Conservation (phyloP, 2,888 invertebrate genomes). For the Napeogenes sylphis region DNA sequence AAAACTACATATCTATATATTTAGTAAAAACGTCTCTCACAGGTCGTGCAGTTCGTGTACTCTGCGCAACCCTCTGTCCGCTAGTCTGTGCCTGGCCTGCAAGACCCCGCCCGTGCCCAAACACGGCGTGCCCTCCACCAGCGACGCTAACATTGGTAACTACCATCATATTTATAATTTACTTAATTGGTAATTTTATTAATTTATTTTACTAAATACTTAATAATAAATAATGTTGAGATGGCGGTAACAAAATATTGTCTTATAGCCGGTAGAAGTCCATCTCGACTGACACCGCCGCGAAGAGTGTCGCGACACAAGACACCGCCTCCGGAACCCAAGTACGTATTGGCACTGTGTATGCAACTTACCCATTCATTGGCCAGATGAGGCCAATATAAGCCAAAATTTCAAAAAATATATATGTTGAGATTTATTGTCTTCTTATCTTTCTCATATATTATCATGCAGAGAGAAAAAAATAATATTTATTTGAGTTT, state of each 20-base stretch:
- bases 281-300: slow-evolving; percentile 56
- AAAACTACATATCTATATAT: too few species aligned
- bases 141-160: slow-evolving; percentile 65
- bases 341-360: slow-evolving; percentile 38
- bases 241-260: too few species aligned
- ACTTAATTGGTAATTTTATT: too few species aligned
- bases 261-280: slow-evolving; percentile 54
- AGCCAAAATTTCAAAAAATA: too few species aligned
- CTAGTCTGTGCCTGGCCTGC: slow-evolving; percentile 84
- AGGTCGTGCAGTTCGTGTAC: slow-evolving; percentile 88
- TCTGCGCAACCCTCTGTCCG: slow-evolving; percentile 85
- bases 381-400: too few species aligned
- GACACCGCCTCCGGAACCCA: slow-evolving; percentile 61
- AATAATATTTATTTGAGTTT: too few species aligned
- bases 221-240: too few species aligned
- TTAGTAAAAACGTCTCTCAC: slow-evolving; percentile 7
- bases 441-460: too few species aligned
- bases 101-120: slow-evolving; percentile 80
- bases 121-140: slow-evolving; percentile 48
- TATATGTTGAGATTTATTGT: too few species aligned
- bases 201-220: too few species aligned
- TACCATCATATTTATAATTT: slow-evolving; percentile 58
- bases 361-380: too few species aligned
- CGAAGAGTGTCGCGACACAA: slow-evolving; percentile 52
- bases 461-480: too few species aligned